Evolutionary conservation across 1,140 invertebrate genomes (phyloP), one percentile per base, ranked within the genome.

Genomic region (Protaetia brevitarsis): DNA sequence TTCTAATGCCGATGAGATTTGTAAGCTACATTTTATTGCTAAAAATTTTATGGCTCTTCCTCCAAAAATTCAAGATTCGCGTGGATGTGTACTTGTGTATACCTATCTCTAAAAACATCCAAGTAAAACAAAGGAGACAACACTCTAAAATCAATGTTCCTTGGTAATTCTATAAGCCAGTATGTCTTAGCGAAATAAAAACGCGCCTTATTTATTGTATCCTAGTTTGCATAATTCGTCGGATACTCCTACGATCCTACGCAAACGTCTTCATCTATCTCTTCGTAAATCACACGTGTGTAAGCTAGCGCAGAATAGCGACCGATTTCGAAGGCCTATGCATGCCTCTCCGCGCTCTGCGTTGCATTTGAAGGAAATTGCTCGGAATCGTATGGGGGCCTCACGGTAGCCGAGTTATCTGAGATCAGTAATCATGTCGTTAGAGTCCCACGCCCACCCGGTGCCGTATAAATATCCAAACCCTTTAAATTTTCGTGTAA

Each of bases 401-500:
- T 45, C 41, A 45, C 56, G 56, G 56, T 58, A 58, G 56, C 56
- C 26, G 56, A 21, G 56, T 58, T 58, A 58, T 58, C 56, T 58
- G 6, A 58, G 56, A 58, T 58, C 56, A 30, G 56, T 58, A 27
- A 58, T 58, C 56, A 58, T 58, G 56, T 58, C 28, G 56, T 26
- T 58, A 58, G 56, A 58, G 16, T 58, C 56, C 21, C 56, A 58
- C 56, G 56, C 56, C 56, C 56, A 58, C 56, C 26, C 16, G 26
- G 41, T 30, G 16, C 56, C 23, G 56, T 58, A 58, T 58, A 58
- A 58, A 58, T 58, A 58, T 28, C 56, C 26, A 58, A 58, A 58
- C 56, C n/a, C 56, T 58, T 58, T 58, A 58, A 58, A 58, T 58
- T 58, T 58, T 58, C 56, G 23, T 58, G 56, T 58, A 58, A 58